These are phyloP conservation scores for Drymodes brunneopygia DNA, from an alignment of 2,113 vertebrate species.

Conservation along the genomic window DNA sequence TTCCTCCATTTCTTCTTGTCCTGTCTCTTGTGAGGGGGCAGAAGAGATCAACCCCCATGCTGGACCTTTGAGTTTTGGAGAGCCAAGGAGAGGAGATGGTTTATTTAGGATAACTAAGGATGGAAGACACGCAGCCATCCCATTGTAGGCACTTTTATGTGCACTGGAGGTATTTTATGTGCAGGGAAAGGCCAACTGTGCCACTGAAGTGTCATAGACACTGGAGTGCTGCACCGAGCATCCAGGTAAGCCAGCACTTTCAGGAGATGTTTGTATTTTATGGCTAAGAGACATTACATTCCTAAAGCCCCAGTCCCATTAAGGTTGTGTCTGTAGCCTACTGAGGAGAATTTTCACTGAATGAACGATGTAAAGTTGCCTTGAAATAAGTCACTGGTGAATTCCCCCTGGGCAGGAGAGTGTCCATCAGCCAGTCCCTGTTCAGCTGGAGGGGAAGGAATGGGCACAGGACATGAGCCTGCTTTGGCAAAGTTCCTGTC, in stretches of 20 bases:
- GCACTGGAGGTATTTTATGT: neutral
- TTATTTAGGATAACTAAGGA: neutral
- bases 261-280: neutral
- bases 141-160: neutral
- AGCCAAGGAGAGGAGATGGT: neutral
- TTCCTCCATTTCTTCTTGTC: neutral
- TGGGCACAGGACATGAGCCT: neutral
- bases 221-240: neutral
- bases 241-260: neutral
- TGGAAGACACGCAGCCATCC: neutral
- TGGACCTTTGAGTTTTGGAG: neutral
- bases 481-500: neutral
- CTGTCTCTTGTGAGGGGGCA: neutral
- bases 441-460: neutral
- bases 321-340: neutral
- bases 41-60: neutral
- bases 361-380: neutral
- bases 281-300: neutral
- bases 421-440: neutral
- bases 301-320: neutral
- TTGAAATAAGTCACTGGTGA: neutral
- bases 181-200: neutral
- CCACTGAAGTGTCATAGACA: neutral
- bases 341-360: neutral
- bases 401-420: neutral